Base-by-base conservation (phyloP, 2,888 invertebrate species). In the Pyrrhosoma nymphula region DNA sequence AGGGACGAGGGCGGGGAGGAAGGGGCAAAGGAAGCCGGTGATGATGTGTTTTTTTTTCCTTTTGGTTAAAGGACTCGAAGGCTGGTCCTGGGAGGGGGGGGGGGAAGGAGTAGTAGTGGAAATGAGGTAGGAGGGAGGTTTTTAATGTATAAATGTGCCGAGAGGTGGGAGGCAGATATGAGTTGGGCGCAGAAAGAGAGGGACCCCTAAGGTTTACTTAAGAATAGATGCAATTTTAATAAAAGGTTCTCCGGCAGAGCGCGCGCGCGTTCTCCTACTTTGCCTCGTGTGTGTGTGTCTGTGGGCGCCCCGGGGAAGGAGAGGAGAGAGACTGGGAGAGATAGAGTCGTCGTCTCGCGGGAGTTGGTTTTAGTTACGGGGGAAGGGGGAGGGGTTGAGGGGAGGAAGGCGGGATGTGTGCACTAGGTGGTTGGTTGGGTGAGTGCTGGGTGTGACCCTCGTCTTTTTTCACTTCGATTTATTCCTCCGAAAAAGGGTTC, bases 121-220 rank as follows among this genome's bases (percentile, higher is more conserved):
- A n/a, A 8, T 10, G 93, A 39, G 93, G 60, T 20, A 2, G 93
- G n/a, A 23, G 60, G 47, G 26, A 26, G 69, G 35, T 69, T 47
- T 47, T 60, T 60, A 91, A 91, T 60, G 55, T 35, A 75, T 96
- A 96, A 96, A 96, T 96, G 96, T 96, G 96, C 96, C 96, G 96
- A 96, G 96, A 96, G 96, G 96, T 96, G 96, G 96, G 96, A 96
- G 96, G 96, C 96, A 63, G 93, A 93, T 93, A 35, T 35, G 82
- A 82, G 82, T 63, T 12, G 39, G 91, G 89, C 56, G 63, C 35
- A 69, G 39, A 91, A 91, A 60, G 35, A 63, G 63, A 91, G 39
- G 63, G 63, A 82, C 93, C 55, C 69, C 47, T 69, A 39, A 95
- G 95, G 95, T 96, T 96, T 95, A 95, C 95, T 95, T 95, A 96